These are phyloP conservation scores for Heliconius ismenius DNA, from an alignment of 2,888 invertebrate genomes.

Conservation along the genomic window DNA sequence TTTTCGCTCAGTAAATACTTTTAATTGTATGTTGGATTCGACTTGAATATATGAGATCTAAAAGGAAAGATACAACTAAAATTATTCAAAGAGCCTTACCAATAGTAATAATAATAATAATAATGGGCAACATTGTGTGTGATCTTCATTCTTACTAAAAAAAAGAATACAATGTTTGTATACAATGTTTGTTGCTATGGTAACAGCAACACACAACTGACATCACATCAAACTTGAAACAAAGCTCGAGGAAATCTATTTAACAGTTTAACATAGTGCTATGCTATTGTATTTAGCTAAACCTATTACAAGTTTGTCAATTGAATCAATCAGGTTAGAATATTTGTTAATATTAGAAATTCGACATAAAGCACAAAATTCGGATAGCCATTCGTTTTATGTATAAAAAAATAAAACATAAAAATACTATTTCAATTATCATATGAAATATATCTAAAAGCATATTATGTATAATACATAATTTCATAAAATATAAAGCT, in stretches of 20 bases:
- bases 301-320: slow-evolving; percentile 13
- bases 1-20: slow-evolving; percentile 20
- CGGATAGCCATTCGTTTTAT: slow-evolving; percentile 2
- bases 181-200: slow-evolving; percentile 31
- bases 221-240: slow-evolving; percentile 28
- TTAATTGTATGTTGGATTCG: slow-evolving; percentile 39
- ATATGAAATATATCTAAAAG: background rate
- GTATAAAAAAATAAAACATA: background rate
- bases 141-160: slow-evolving; percentile 45
- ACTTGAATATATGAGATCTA: slow-evolving; percentile 22
- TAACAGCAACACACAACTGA: slow-evolving; percentile 37
- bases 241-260: slow-evolving; percentile 19
- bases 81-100: slow-evolving; percentile 26
- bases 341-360: background rate
- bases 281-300: background rate
- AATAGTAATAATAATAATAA: slow-evolving; percentile 13
- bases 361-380: slow-evolving; percentile 28
- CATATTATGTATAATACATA: too few species aligned
- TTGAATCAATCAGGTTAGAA: slow-evolving; percentile 20
- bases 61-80: slow-evolving; percentile 25
- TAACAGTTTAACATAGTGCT: slow-evolving; percentile 5
- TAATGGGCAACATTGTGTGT: slow-evolving; percentile 42
- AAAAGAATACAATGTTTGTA: background rate
- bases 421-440: background rate
- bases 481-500: background rate